These are phyloP conservation scores for Mythimna vitellina DNA, from an alignment of 2,888 invertebrate genomes.

Conservation along the genomic window DNA sequence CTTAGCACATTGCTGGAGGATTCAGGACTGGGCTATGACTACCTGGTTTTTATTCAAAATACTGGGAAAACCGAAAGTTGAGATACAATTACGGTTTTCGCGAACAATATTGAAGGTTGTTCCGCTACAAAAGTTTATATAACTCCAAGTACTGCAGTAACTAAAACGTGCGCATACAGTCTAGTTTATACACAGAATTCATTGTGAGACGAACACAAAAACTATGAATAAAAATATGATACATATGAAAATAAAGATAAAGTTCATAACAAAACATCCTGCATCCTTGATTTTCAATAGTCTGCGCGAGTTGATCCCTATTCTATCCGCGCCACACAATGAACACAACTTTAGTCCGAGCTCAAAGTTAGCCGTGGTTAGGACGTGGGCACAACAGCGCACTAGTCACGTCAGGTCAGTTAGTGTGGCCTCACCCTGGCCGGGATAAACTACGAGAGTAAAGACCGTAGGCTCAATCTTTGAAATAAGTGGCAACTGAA, in stretches of 20 bases:
- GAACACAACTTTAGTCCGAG: slow-evolving; percentile 37
- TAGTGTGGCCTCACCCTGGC: not conserved
- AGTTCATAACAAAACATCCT: slow-evolving; percentile 26
- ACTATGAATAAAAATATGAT: slow-evolving; percentile 10
- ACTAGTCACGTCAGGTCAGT: slow-evolving; percentile 13
- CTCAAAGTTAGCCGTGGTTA: slow-evolving; percentile 27
- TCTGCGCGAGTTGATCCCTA: slow-evolving; percentile 31
- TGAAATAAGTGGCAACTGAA: not conserved
- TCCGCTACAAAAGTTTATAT: not conserved
- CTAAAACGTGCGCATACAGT: not conserved
- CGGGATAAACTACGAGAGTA: not conserved
- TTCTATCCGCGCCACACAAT: slow-evolving; percentile 42
- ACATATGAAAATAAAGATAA: not conserved
- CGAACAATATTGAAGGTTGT: not conserved
- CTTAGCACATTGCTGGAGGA: no score
- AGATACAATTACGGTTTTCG: not conserved
- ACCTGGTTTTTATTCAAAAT: not conserved
- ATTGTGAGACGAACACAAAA: slow-evolving; percentile 9
- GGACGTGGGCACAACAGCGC: slow-evolving; percentile 27
- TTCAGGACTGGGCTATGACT: no score
- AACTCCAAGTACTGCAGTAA: not conserved
- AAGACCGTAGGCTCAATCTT: not conserved
- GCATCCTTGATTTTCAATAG: slow-evolving; percentile 45
- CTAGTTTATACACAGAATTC: not conserved
- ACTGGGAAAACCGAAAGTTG: not conserved